These are phyloP conservation scores for Poecilia wingei DNA, from an alignment of 2,797 vertebrate species.

Conservation along the genomic window DNA sequence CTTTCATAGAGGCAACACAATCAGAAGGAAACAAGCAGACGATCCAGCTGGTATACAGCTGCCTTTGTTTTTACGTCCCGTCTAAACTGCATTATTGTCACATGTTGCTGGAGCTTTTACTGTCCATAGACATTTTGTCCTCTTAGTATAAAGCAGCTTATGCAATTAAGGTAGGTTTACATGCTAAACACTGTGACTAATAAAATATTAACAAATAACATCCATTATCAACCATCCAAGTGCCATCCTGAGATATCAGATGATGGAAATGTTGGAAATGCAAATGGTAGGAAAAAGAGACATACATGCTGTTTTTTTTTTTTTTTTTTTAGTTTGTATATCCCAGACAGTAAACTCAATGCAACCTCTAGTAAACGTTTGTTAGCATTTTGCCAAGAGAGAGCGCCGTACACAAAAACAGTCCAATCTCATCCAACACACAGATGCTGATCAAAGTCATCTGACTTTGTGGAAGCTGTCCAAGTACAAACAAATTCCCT, in stretches of 20 bases:
- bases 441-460: slow-evolving; percentile 69
- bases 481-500: slow-evolving; percentile 65
- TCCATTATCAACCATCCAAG: not conserved
- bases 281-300: not conserved
- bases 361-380: slow-evolving; percentile 1
- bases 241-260: not conserved
- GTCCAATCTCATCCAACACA: slow-evolving; percentile 65
- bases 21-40: not conserved
- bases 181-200: not conserved
- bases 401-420: slow-evolving; percentile 42
- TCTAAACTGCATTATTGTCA: not conserved
- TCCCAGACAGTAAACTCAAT: not conserved
- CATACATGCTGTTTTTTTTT: not conserved
- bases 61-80: not conserved
- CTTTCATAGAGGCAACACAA: not conserved
- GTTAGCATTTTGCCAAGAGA: slow-evolving; percentile 27
- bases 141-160: not conserved
- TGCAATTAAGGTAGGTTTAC: not conserved
- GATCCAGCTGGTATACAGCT: not conserved
- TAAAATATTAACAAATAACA: not conserved
- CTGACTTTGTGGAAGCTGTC: slow-evolving; percentile 59
- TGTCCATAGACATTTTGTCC: not conserved
- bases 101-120: not conserved
- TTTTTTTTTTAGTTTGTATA: not conserved
- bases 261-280: not conserved